Percentiles rank a stretch among this genome's conserved stretches.
Evolutionary conservation across 2,113 vertebrate species (phyloP).

Genomic region (Bos indicus): DNA sequence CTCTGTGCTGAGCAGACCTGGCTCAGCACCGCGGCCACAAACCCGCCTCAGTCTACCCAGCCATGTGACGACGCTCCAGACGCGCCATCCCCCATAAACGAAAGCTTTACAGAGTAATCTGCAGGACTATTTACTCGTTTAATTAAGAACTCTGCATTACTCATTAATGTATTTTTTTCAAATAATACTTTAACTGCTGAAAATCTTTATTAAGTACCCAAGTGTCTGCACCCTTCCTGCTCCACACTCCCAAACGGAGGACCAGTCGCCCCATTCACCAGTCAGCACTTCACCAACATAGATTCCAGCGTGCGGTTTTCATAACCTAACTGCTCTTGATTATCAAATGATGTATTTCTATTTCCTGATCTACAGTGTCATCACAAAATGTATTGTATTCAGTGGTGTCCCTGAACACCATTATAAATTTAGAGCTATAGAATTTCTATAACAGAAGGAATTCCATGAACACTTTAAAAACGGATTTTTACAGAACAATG

Average conservation of each 20-base stretch:
- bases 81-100: not conserved
- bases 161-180: not conserved
- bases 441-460: not conserved
- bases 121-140: not conserved
- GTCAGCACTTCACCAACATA: not conserved
- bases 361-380: not conserved
- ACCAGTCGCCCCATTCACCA: not conserved
- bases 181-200: not conserved
- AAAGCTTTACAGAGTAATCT: not conserved
- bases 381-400: not conserved
- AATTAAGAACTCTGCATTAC: not conserved
- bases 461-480: not conserved
- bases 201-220: not conserved
- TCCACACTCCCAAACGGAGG: not conserved
- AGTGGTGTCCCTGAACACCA: not conserved
- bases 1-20: not conserved
- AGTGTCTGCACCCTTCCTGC: not conserved
- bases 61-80: rapidly evolving
- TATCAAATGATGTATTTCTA: not conserved
- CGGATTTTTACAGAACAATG: not conserved
- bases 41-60: not conserved
- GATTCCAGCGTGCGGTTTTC: not conserved
- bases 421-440: not conserved
- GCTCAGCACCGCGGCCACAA: not conserved
- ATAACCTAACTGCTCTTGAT: not conserved